Evolutionary conservation across 2,888 invertebrate species (phyloP), one percentile per base, ranked within the genome.

Genomic region (Monopis laevigella): DNA sequence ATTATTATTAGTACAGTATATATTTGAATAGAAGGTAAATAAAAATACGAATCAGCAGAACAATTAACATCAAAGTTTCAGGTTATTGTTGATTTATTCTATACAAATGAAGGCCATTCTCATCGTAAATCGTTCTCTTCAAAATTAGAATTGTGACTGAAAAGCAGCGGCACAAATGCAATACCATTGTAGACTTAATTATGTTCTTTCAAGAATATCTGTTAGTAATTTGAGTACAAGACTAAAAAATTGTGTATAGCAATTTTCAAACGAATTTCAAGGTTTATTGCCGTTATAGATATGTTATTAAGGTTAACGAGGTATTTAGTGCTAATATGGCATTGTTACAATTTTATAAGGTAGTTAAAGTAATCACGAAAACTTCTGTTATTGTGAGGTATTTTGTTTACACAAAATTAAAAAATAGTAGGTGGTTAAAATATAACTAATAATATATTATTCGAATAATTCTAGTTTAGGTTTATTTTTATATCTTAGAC

Each of bases 21-120:
- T n/a, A n/a, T n/a, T n/a, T n/a, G n/a, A n/a, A n/a, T n/a, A n/a
- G n/a, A n/a, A n/a, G n/a, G n/a, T n/a, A n/a, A n/a, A n/a, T n/a
- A n/a, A n/a, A n/a, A n/a, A n/a, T n/a, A n/a, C n/a, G n/a, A n/a
- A n/a, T n/a, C n/a, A n/a, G n/a, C n/a, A n/a, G n/a, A n/a, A n/a
- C n/a, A n/a, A n/a, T n/a, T n/a, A n/a, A n/a, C n/a, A n/a, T n/a
- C n/a, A n/a, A n/a, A n/a, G n/a, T n/a, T n/a, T n/a, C n/a, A 42
- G 46, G 45, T 21, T 16, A 21, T 12, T 16, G 27, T 41, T 26
- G 26, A 13, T 32, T 26, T 7, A 34, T 14, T 34, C 11, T 41
- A 27, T 32, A n/a, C 35, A 50, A 51, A 46, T 11, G 51, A 54
- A 54, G 56, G 55, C 42, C 44, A 39, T 52, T 55, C 52, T 41